A percentile compares a stretch with the other conserved stretches of the same genome.
Evolutionary conservation across 2,113 vertebrate genomes (phyloP).

Genomic region (Pachypanchax playfairii): DNA sequence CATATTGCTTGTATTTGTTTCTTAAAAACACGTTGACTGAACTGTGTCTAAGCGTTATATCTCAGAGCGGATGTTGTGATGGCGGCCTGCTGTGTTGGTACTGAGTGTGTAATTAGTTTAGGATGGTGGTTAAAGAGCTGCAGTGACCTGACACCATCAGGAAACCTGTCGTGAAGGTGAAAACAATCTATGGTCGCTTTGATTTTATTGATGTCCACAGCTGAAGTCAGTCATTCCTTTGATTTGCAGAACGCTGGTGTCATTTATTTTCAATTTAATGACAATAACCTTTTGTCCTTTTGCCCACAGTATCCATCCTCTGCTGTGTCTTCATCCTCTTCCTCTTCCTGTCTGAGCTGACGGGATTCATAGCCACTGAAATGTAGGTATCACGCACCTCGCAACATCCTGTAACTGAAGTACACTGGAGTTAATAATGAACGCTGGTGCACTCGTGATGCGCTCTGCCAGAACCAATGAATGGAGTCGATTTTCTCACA

Average conservation of each 20-base stretch:
- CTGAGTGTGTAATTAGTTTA: slow-evolving; percentile 61
- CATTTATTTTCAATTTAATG: too few relatives aligned
- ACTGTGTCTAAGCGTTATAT: too few relatives aligned
- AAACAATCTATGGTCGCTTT: slow-evolving; percentile 29
- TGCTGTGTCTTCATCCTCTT: slow-evolving; percentile 99
- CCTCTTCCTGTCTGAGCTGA: slow-evolving; percentile 98
- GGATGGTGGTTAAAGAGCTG: slow-evolving; percentile 54
- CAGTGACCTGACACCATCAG: slow-evolving; percentile 27
- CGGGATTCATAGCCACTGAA: slow-evolving; percentile 97
- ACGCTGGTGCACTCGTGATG: slow-evolving; percentile 26
- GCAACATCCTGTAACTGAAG: slow-evolving; percentile 31
- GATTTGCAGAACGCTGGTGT: too few relatives aligned
- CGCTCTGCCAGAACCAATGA: slow-evolving; percentile 44
- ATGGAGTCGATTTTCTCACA: slow-evolving; percentile 34
- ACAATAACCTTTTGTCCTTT: slow-evolving; percentile 42
- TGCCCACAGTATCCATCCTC: slow-evolving; percentile 92
- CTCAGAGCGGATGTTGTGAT: slow-evolving; percentile 57
- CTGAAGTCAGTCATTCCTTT: slow-evolving; percentile 52
- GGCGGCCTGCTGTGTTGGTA: slow-evolving; percentile 43
- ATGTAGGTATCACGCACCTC: slow-evolving; percentile 85
- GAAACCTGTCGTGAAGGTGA: slow-evolving; percentile 56
- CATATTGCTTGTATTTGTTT: slow-evolving; percentile 36
- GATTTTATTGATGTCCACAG: slow-evolving; percentile 57
- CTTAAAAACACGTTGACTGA: too few relatives aligned
- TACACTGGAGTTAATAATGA: slow-evolving; percentile 30